phyloP scores from a whole-genome alignment of 2,888 invertebrate genomes.

The Oligia fasciuncula region DNA sequence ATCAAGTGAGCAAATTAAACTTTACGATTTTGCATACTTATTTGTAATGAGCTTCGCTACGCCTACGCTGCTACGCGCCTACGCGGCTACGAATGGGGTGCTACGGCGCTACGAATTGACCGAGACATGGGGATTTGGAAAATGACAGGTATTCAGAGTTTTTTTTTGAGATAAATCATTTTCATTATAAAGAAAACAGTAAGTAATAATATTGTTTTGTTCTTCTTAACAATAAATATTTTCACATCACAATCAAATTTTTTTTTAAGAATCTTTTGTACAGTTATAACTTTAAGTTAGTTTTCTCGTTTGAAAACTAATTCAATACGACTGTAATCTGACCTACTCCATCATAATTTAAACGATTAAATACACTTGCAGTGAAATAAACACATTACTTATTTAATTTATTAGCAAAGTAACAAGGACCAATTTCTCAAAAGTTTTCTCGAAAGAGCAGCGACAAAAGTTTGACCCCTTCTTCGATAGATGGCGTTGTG shows the following conservation, averaged over 20 bases:
- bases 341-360: not conserved
- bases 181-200: too few relatives aligned
- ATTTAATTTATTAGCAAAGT: not conserved
- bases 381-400: not conserved
- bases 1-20: slow-evolving; percentile 83
- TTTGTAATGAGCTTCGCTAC: slow-evolving; percentile 75
- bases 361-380: not conserved
- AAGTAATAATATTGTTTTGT: not conserved
- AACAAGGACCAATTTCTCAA: not conserved
- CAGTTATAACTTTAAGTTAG: not conserved
- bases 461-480: not conserved
- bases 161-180: not conserved
- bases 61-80: slow-evolving; percentile 63
- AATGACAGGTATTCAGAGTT: not conserved
- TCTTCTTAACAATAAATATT: not conserved
- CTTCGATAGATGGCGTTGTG: slow-evolving; percentile 29
- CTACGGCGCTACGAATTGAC: slow-evolving; percentile 50
- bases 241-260: too few relatives aligned
- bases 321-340: not conserved
- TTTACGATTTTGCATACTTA: slow-evolving; percentile 78
- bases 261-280: not conserved
- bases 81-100: slow-evolving; percentile 46
- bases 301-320: not conserved
- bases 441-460: not conserved
- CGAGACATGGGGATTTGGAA: slow-evolving; percentile 10